Conservation (phyloP, 2,888 invertebrate genomes). For the Apomyelois bistriatella region DNA sequence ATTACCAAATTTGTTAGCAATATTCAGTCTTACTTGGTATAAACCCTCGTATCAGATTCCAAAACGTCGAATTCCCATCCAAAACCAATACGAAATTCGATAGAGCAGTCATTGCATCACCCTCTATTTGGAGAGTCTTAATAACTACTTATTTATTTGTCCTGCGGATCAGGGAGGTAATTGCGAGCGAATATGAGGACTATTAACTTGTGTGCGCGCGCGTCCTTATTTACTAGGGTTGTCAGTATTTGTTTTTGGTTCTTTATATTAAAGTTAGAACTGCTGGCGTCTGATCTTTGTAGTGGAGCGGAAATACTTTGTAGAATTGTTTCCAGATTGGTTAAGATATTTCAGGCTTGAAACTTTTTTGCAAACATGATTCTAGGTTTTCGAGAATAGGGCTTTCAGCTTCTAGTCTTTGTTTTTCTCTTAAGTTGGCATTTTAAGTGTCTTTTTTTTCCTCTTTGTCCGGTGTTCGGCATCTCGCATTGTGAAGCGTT, state of each 20-base stretch:
- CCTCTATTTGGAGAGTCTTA: slow-evolving; percentile 55
- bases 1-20: too few relatives aligned
- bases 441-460: too few relatives aligned
- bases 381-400: neutral
- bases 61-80: neutral
- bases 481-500: too few relatives aligned
- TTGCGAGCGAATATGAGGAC: slow-evolving; percentile 59
- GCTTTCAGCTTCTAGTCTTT: too few relatives aligned
- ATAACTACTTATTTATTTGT: slow-evolving; percentile 66
- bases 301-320: too few relatives aligned
- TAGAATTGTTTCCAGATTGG: too few relatives aligned
- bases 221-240: slow-evolving; percentile 28
- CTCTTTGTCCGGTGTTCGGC: too few relatives aligned
- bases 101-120: slow-evolving; percentile 23
- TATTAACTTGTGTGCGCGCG: slow-evolving; percentile 52
- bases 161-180: slow-evolving; percentile 53
- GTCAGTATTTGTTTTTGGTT: slow-evolving; percentile 6
- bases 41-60: too few relatives aligned
- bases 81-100: slow-evolving; percentile 5
- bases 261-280: neutral
- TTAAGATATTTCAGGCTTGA: neutral
- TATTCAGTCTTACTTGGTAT: too few relatives aligned
- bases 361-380: neutral
- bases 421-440: too few relatives aligned
- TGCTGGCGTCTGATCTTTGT: neutral